Evolutionary conservation across 2,113 vertebrate species (phyloP).

Genomic region (Malaclemys terrapin): DNA sequence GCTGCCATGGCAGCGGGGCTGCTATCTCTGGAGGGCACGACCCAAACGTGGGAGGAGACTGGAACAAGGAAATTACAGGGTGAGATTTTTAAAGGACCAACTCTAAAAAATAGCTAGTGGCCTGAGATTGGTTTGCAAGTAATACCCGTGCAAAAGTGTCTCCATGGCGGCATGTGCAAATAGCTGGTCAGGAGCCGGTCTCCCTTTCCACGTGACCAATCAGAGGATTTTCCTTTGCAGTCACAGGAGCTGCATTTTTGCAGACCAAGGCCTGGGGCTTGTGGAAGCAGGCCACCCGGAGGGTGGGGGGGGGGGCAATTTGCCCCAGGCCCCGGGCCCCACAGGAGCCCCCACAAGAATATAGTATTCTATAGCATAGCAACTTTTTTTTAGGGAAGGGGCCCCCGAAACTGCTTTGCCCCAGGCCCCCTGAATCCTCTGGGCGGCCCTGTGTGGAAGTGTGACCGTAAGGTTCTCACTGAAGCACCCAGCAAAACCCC

Average conservation of each 20-base stretch:
- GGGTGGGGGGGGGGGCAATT: too few relatives aligned
- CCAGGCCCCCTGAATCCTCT: too few relatives aligned
- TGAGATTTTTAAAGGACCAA: background rate
- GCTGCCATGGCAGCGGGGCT: background rate
- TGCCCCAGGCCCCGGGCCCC: too few relatives aligned
- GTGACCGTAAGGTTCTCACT: background rate
- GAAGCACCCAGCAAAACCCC: background rate
- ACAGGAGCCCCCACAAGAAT: too few relatives aligned
- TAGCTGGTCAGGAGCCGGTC: background rate
- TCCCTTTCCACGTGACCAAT: background rate
- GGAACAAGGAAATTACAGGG: background rate
- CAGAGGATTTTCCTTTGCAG: background rate
- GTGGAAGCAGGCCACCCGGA: background rate
- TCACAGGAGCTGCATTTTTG: background rate
- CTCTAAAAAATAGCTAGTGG: background rate
- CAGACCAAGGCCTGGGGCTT: background rate
- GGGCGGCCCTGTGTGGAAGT: background rate
- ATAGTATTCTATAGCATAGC: too few relatives aligned
- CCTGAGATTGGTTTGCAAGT: background rate
- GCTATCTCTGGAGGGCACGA: background rate
- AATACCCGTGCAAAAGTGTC: accelerated
- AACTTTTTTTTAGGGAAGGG: too few relatives aligned
- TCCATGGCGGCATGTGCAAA: background rate
- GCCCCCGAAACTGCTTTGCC: too few relatives aligned
- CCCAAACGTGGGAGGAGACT: background rate